Percentiles rank a stretch among this genome's conserved stretches.
phyloP scores from a whole-genome alignment of 2,797 vertebrate genomes.

The Cetoscarus ocellatus region DNA sequence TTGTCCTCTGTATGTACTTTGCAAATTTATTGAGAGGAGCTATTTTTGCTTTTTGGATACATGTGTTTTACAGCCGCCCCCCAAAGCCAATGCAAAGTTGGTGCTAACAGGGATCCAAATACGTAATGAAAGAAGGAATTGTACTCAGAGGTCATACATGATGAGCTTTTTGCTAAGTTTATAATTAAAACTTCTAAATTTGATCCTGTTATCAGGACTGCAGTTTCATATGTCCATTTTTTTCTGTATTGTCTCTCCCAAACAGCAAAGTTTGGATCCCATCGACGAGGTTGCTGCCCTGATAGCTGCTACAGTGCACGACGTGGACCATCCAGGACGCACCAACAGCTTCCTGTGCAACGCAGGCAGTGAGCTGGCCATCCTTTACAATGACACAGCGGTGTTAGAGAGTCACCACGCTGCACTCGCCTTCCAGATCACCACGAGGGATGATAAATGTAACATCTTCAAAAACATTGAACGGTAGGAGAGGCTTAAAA shows the following conservation, averaged over 20 bases:
- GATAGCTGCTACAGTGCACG: slow-evolving; percentile 95
- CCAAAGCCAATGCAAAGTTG: no score
- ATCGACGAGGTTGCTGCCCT: slow-evolving; percentile 94
- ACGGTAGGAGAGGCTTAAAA: slow-evolving; percentile 80
- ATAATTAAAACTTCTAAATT: no score
- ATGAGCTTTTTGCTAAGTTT: no score
- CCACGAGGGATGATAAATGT: slow-evolving; percentile 91
- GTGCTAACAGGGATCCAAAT: no score
- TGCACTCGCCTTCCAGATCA: slow-evolving; percentile 96
- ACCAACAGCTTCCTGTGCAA: slow-evolving; percentile 98
- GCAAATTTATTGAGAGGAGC: no score
- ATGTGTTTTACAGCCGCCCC: no score
- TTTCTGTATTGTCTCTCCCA: slow-evolving; percentile 2
- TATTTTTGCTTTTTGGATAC: no score
- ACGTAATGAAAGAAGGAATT: no score
- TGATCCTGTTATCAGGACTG: no score
- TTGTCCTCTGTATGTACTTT: no score
- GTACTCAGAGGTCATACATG: no score
- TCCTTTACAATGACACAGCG: slow-evolving; percentile 95
- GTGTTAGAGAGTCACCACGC: slow-evolving; percentile 97
- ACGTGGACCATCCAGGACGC: slow-evolving; percentile 95
- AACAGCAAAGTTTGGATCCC: slow-evolving; percentile 93
- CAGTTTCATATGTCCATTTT: no score
- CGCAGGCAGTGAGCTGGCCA: slow-evolving; percentile 92
- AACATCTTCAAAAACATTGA: slow-evolving; percentile 98